phyloP scores from a whole-genome alignment of 2,113 vertebrate species.

The Myodes glareolus region DNA sequence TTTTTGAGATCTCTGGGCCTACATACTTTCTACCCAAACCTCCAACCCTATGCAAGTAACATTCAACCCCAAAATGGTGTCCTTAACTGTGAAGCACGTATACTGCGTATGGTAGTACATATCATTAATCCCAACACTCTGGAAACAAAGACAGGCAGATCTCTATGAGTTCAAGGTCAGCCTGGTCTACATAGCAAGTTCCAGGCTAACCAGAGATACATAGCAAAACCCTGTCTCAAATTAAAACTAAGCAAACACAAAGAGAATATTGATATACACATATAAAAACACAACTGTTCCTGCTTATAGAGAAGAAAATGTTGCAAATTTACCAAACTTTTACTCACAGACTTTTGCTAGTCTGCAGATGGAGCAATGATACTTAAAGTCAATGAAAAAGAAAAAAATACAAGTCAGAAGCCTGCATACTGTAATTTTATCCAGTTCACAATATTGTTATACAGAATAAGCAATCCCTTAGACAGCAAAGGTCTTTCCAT shows the following conservation, averaged over 20 bases:
- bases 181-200: background rate
- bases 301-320: background rate
- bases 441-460: background rate
- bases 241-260: background rate
- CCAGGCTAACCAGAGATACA: background rate
- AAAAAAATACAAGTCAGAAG: background rate
- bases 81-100: background rate
- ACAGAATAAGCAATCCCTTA: background rate
- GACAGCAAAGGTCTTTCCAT: background rate
- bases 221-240: background rate
- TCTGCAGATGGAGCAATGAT: background rate
- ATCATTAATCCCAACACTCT: background rate
- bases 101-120: background rate
- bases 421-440: background rate
- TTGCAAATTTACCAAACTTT: background rate
- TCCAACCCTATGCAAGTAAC: too few species aligned
- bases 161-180: background rate
- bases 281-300: background rate
- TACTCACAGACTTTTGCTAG: background rate
- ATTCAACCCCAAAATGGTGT: too few species aligned
- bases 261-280: background rate
- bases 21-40: too few species aligned
- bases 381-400: background rate
- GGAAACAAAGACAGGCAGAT: background rate
- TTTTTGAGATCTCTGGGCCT: too few species aligned